These are phyloP conservation scores for Virgularia gustaviana DNA, from an alignment of 92 coral and sea anemone species.

Conservation along the genomic window DNA sequence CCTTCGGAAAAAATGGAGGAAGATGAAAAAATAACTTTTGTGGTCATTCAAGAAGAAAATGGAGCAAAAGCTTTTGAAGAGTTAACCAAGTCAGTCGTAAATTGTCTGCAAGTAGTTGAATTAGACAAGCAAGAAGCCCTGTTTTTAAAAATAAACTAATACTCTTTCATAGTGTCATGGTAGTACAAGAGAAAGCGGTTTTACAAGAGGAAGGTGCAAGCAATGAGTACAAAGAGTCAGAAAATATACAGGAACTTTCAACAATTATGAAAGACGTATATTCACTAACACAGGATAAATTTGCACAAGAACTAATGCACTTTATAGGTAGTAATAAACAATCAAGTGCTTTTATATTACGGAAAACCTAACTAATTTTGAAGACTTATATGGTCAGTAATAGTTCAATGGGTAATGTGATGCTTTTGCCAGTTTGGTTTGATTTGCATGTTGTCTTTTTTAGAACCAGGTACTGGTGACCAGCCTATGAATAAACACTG, in stretches of 20 bases:
- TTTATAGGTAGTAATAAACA: conserved; percentile 14
- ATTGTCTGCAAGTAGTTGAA: no score
- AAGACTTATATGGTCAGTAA: no score
- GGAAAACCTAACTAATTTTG: not conserved
- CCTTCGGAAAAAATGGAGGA: no score
- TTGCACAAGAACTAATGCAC: conserved; percentile 31
- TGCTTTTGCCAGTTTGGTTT: no score
- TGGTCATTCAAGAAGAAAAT: not conserved
- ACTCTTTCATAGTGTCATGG: no score
- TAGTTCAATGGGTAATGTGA: no score
- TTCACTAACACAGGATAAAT: conserved; percentile 7
- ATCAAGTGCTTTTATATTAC: not conserved
- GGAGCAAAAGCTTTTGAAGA: not conserved
- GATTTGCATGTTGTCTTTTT: no score
- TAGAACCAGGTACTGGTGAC: conserved; percentile 25
- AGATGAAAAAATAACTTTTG: not conserved
- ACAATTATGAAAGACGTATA: conserved; percentile 23
- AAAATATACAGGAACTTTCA: conserved; percentile 21
- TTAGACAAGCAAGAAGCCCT: no score
- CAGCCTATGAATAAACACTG: no score
- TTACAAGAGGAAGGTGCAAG: no score
- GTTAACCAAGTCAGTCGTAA: not conserved
- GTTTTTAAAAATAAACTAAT: no score
- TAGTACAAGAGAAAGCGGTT: not conserved
- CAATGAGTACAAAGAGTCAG: not conserved